Evolutionary conservation across 53 echinoderm and acorn worm species (phyloP), one percentile per base, ranked within the genome.

Genomic region (Luidia sarsii): DNA sequence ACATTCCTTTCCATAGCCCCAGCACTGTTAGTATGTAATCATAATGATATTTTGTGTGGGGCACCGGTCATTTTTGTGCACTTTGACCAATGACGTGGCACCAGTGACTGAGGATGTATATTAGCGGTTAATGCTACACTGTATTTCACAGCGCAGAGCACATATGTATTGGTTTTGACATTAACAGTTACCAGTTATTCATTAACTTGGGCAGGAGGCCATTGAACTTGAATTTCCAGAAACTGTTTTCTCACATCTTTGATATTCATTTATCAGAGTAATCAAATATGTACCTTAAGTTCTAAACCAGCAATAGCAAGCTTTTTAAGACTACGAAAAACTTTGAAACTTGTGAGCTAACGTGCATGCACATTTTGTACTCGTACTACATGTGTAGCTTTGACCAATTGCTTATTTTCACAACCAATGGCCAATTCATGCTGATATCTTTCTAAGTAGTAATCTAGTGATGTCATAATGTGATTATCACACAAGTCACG

Each of bases 51-150:
- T 73, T 73, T 56, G 56, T 9, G n/a, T 10, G 18, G 23, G 1
- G 41, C 55, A 73, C 60, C 15, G 48, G 0, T 27, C 43, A 19
- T 41, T 45, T 52, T 64, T 43, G n/a, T 75, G 75, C 38, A 59
- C 75, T 75, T 75, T 75, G 60, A 43, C 75, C 1, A 51, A 45
- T 75, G 75, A 75, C 75, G 29, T 45, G 75, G 75, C 59, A 57
- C 16, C 28, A n/a, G 7, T n/a, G 29, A n/a, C 10, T 41, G 0
- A n/a, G 4, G 3, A 9, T 18, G 34, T 6, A 21, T 49, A n/a
- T 57, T 55, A 60, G 77, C 60, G 77, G 77, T 59, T 75, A 57
- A 6, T 30, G 30, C 18, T 4, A 7, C 27, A 11, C 31, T 75
- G 15, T 30, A 43, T 31, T 4, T 6, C 27, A 11, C 31, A 60